phyloP scores from a whole-genome alignment of 2,888 invertebrate genomes.

The Palloptera scutellata region DNA sequence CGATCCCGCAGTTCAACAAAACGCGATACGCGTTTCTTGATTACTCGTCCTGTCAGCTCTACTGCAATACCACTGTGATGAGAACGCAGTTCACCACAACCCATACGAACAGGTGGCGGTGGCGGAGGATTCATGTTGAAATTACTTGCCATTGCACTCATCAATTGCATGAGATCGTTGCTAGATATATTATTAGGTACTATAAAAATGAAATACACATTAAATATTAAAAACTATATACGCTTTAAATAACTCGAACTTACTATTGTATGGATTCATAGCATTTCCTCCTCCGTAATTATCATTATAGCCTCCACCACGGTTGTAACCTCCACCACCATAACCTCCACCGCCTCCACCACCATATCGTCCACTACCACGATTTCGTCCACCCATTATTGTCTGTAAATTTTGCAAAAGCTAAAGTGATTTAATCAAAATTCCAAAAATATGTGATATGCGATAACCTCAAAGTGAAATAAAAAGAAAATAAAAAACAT shows the following conservation, averaged over 20 bases:
- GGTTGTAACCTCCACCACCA: slow-evolving; percentile 37
- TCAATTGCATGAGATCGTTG: slow-evolving; percentile 56
- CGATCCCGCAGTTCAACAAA: slow-evolving; percentile 72
- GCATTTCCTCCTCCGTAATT: slow-evolving; percentile 44
- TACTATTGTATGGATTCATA: slow-evolving; percentile 46
- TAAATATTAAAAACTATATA: not conserved
- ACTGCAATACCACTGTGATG: slow-evolving; percentile 68
- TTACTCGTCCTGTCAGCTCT: slow-evolving; percentile 71
- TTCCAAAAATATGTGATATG: not conserved
- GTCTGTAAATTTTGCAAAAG: slow-evolving; percentile 38
- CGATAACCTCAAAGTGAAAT: too few species aligned
- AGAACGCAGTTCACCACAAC: slow-evolving; percentile 70
- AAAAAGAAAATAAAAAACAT: too few species aligned
- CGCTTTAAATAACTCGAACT: slow-evolving; percentile 2
- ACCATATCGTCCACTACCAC: slow-evolving; percentile 41
- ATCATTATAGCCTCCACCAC: slow-evolving; percentile 46
- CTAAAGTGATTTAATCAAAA: not conserved
- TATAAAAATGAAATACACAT: slow-evolving; percentile 6
- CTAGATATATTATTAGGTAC: slow-evolving; percentile 34
- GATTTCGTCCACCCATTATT: slow-evolving; percentile 56
- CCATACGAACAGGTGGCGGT: slow-evolving; percentile 60
- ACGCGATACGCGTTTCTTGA: slow-evolving; percentile 67
- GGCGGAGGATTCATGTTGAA: slow-evolving; percentile 61
- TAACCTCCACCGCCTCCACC: slow-evolving; percentile 26
- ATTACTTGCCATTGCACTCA: slow-evolving; percentile 59